Base-by-base conservation (phyloP, 2,113 vertebrate genomes). In the Cephalopholis sonnerati region DNA sequence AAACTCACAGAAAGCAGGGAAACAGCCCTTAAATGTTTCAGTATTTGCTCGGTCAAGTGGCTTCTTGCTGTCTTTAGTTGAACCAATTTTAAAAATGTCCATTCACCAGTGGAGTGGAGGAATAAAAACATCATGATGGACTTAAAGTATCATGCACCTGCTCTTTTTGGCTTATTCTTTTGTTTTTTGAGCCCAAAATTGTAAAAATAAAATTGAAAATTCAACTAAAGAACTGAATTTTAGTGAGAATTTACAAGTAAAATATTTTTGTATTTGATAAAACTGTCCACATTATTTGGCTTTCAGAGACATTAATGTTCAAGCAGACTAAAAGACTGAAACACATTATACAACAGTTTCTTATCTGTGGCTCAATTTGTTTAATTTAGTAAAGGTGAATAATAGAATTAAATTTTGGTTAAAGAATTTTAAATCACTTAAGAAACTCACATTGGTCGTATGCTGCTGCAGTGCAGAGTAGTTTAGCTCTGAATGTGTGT, bases 401-500 rank as follows among this genome's bases (percentile, higher is more conserved):
- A 8, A 32, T 24, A 17, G 41, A 44, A 29, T 46, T 13, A 44
- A 17, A 20, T 10, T 59, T 58, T 22, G 11, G 11, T 46, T 15
- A 4, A 41, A 64, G 7, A 15, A 32, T 46, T 76, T 8, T 0
- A 9, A 54, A 27, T 39, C 11, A 20, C 5, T 53, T 6, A 29
- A 36, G 24, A 48, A 25, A 54, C 44, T 16, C 11, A 24, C 11
- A 1, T 50, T 79, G 61, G 24, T 11, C 22, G 13, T 27, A 4
- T 53, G 53, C 51, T 61, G 69, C 11, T 74, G 36, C 59, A 48
- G 50, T 12, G 16, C 57, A 58, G 57, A 74, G 39, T 50, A 67
- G 67, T 83, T 82, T 87, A 53, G 41, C 82, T 12, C 65, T 69
- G 62, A 85, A 68, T 83, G 81, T 82, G 85, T 84, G 89, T 66